A percentile compares a stretch with the other conserved stretches of the same genome.
Conservation (phyloP, 2,888 invertebrate species). For the Tricholauxania praeusta region DNA sequence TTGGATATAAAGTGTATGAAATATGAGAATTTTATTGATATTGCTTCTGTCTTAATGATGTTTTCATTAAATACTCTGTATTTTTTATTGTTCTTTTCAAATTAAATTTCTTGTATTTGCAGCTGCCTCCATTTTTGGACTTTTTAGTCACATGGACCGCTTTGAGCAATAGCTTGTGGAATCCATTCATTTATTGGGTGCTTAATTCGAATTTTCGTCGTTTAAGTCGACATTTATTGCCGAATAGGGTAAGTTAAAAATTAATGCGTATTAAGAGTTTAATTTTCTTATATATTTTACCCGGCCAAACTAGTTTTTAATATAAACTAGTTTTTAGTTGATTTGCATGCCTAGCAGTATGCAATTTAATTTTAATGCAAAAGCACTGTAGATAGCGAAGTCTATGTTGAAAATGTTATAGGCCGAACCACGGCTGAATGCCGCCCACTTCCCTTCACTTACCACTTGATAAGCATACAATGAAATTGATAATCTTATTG, state of each 20-base stretch:
- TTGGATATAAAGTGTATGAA: too few relatives aligned
- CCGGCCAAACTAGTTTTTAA: too few relatives aligned
- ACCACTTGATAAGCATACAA: too few relatives aligned
- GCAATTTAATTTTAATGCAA: too few relatives aligned
- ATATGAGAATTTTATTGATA: too few relatives aligned
- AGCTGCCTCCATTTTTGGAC: slow-evolving; percentile 85
- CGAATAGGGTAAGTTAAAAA: slow-evolving; percentile 76
- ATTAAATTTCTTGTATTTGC: slow-evolving; percentile 44
- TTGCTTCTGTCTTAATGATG: slow-evolving; percentile 23
- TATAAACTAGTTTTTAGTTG: too few relatives aligned
- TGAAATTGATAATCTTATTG: too few relatives aligned
- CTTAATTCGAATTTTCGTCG: slow-evolving; percentile 87
- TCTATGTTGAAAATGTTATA: too few relatives aligned
- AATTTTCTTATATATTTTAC: not conserved
- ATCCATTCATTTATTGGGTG: slow-evolving; percentile 90
- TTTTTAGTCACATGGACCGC: slow-evolving; percentile 90
- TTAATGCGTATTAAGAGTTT: not conserved
- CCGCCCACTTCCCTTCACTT: too few relatives aligned
- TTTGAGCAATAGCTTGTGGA: slow-evolving; percentile 90
- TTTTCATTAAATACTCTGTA: slow-evolving; percentile 34
- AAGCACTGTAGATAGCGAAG: too few relatives aligned
- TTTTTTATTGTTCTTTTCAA: slow-evolving; percentile 11
- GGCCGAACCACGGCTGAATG: too few relatives aligned
- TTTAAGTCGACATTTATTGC: slow-evolving; percentile 81
- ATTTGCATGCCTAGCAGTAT: too few relatives aligned